Evolutionary conservation across 2,888 invertebrate species (phyloP).

Genomic region (Crepidodera aurea): DNA sequence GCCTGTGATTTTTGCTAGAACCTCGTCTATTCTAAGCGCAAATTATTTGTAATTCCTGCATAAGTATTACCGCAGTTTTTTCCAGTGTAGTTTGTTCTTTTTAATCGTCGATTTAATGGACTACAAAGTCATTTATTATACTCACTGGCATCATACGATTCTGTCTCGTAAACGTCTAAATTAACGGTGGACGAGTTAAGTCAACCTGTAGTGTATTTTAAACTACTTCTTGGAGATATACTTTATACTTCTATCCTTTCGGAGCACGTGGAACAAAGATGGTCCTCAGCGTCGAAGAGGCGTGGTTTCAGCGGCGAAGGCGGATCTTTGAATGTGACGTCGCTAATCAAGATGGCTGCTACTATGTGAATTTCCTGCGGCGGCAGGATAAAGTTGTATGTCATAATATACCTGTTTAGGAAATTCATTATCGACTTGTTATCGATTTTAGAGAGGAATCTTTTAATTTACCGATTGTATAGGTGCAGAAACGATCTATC

Average conservation of each 20-base stretch:
- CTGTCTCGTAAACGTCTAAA: too few species aligned
- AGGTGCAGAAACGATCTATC: not conserved
- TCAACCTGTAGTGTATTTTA: too few species aligned
- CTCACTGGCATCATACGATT: too few species aligned
- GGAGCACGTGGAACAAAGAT: constrained; percentile 41
- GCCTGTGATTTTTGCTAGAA: too few species aligned
- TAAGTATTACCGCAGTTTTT: too few species aligned
- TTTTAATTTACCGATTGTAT: not conserved
- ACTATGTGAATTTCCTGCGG: constrained; percentile 45
- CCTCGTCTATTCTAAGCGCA: too few species aligned
- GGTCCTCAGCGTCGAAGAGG: constrained; percentile 47
- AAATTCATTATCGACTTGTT: not conserved
- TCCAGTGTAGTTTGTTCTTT: too few species aligned
- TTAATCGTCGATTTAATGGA: too few species aligned
- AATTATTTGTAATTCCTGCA: too few species aligned
- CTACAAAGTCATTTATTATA: too few species aligned
- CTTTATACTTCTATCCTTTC: not conserved
- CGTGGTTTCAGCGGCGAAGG: constrained; percentile 65
- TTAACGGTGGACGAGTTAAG: too few species aligned
- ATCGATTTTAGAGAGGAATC: not conserved
- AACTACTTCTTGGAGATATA: too few species aligned
- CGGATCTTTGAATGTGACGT: constrained; percentile 65
- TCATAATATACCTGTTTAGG: not conserved
- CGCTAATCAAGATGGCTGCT: constrained; percentile 65
- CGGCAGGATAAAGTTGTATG: constrained; percentile 32